Conservation (phyloP, 2,113 vertebrate genomes). For the Anas platyrhynchos region DNA sequence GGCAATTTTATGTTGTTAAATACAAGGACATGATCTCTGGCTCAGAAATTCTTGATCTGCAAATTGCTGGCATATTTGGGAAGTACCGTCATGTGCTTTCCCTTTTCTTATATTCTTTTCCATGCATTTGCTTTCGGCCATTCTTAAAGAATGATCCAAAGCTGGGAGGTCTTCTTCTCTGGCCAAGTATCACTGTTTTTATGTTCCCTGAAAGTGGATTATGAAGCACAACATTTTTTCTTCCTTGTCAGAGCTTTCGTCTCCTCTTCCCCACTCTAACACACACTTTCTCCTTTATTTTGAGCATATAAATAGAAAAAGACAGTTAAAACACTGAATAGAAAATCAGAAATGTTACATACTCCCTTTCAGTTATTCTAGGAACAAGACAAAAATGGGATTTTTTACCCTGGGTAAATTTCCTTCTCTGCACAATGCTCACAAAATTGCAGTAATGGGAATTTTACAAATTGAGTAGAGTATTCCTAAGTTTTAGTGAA, state of each 20-base stretch:
- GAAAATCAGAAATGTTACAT: not conserved
- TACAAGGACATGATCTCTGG: not conserved
- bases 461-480: not conserved
- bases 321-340: not conserved
- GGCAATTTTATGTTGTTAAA: not conserved
- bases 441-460: not conserved
- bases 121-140: fast-evolving
- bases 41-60: not conserved
- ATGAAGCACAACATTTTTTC: not conserved
- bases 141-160: not conserved
- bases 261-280: not conserved
- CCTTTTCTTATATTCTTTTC: not conserved
- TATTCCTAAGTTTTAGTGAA: not conserved
- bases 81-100: not conserved
- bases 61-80: conserved; percentile 19
- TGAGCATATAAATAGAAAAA: not conserved
- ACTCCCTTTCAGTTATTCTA: not conserved
- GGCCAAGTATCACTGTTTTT: not conserved
- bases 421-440: not conserved
- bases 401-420: not conserved
- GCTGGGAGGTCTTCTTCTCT: not conserved
- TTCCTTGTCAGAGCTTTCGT: not conserved
- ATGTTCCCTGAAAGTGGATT: not conserved
- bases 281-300: not conserved
- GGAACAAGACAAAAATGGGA: not conserved